Conservation (phyloP, 2,113 vertebrate genomes). For the Dipodomys spectabilis region DNA sequence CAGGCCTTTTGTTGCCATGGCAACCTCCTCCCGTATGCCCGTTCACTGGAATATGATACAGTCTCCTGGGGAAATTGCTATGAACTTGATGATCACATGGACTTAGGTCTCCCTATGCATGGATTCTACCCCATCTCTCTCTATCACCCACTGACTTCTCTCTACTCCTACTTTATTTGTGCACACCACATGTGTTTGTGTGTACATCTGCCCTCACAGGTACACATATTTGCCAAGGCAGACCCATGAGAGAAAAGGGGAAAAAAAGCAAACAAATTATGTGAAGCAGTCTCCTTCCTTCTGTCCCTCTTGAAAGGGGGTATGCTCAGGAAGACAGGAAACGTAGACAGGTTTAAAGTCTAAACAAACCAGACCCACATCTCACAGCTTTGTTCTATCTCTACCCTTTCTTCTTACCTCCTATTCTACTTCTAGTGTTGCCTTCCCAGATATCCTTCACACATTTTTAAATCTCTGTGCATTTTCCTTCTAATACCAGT, state of each 20-base stretch:
- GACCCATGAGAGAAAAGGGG: neutral
- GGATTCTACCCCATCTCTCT: conserved; percentile 34
- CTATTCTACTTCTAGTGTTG: conserved; percentile 34
- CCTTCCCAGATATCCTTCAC: conserved; percentile 13
- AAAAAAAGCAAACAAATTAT: neutral
- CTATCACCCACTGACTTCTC: neutral
- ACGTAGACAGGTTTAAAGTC: conserved; percentile 57
- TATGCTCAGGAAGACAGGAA: neutral
- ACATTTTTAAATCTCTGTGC: conserved; percentile 58
- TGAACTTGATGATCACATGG: conserved; percentile 75
- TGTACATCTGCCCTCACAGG: neutral
- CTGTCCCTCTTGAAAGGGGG: neutral
- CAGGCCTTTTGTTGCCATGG: conserved; percentile 85
- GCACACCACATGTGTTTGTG: accelerated
- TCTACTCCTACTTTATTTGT: neutral
- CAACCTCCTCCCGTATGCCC: conserved; percentile 81
- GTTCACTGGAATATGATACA: conserved; percentile 80
- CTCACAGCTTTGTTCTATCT: conserved; percentile 42
- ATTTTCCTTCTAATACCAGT: conserved; percentile 61
- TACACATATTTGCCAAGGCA: neutral
- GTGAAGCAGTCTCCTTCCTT: neutral
- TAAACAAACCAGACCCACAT: conserved; percentile 49
- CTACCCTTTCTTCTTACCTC: neutral
- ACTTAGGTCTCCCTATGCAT: conserved; percentile 60
- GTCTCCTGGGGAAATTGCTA: conserved; percentile 79